phyloP scores from a whole-genome alignment of 2,113 vertebrate species.

The Nematolebias whitei region DNA sequence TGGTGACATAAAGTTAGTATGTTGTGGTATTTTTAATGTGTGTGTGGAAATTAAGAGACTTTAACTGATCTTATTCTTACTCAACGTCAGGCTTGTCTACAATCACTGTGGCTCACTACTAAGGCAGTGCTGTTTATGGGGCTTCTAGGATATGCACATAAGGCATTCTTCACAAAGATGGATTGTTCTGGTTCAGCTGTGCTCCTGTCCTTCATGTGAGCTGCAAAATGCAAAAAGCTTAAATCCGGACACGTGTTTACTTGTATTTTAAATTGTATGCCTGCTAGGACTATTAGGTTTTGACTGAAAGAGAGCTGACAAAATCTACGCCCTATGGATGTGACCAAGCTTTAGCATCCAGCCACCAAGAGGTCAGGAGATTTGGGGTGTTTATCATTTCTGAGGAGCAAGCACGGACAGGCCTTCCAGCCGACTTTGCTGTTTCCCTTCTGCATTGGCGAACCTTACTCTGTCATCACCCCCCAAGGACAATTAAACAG shows the following conservation, averaged over 20 bases:
- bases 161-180: conserved; percentile 36
- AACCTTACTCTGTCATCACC: conserved; percentile 55
- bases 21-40: conserved; percentile 6
- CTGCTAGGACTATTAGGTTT: conserved; percentile 8
- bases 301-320: conserved; percentile 20
- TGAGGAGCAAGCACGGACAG: conserved; percentile 50
- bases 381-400: conserved; percentile 53
- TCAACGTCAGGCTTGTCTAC: conserved; percentile 30
- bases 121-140: conserved; percentile 22
- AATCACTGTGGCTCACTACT: not conserved
- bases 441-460: conserved; percentile 47
- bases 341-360: conserved; percentile 28
- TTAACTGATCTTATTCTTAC: conserved; percentile 34
- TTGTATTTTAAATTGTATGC: conserved; percentile 26
- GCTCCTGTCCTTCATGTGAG: conserved; percentile 14
- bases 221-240: conserved; percentile 26
- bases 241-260: conserved; percentile 48
- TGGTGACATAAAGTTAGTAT: not conserved
- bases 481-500: conserved; percentile 44
- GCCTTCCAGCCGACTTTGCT: conserved; percentile 26
- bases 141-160: conserved; percentile 37
- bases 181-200: conserved; percentile 51
- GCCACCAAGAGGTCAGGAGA: conserved; percentile 49
- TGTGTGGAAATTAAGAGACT: conserved; percentile 20
- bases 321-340: conserved; percentile 48